Evolutionary conservation across 2,113 vertebrate genomes (phyloP).

Genomic region (Festucalex cinctus): DNA sequence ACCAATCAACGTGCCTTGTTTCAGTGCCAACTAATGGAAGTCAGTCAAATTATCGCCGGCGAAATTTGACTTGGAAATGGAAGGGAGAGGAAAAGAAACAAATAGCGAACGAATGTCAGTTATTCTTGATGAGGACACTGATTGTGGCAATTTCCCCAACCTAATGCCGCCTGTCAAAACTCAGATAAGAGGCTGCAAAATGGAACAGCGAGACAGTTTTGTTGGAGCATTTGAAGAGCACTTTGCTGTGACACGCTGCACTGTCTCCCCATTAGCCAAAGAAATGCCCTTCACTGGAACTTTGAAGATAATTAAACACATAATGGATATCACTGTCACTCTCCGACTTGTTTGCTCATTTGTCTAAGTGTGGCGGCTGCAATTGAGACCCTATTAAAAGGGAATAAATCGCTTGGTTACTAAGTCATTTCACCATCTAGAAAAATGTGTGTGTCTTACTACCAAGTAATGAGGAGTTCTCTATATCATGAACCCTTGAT

Average conservation of each 20-base stretch:
- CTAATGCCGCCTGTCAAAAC: conserved; percentile 59
- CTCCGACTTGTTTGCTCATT: conserved; percentile 75
- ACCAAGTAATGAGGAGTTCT: conserved; percentile 55
- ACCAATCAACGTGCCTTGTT: conserved; percentile 67
- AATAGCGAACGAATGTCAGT: conserved; percentile 67
- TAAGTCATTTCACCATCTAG: conserved; percentile 75
- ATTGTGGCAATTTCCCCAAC: conserved; percentile 67
- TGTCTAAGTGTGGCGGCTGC: conserved; percentile 69
- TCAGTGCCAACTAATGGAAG: conserved; percentile 58
- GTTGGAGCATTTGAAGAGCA: conserved; percentile 63
- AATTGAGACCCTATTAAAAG: conserved; percentile 77
- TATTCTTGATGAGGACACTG: conserved; percentile 66
- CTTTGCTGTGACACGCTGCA: conserved; percentile 67
- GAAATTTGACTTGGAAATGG: conserved; percentile 71
- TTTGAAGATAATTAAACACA: conserved; percentile 81
- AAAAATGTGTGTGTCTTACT: conserved; percentile 42
- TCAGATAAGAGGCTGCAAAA: conserved; percentile 41
- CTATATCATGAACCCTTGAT: conserved; percentile 71
- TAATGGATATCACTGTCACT: conserved; percentile 80
- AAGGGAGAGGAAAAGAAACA: conserved; percentile 46
- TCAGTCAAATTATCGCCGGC: conserved; percentile 60
- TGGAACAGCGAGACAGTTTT: conserved; percentile 53
- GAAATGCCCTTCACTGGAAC: conserved; percentile 78
- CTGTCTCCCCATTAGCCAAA: conserved; percentile 73
- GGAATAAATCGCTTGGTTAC: conserved; percentile 74